Conservation (phyloP, 2,113 vertebrate species). For the Ammodramus savannarum region DNA sequence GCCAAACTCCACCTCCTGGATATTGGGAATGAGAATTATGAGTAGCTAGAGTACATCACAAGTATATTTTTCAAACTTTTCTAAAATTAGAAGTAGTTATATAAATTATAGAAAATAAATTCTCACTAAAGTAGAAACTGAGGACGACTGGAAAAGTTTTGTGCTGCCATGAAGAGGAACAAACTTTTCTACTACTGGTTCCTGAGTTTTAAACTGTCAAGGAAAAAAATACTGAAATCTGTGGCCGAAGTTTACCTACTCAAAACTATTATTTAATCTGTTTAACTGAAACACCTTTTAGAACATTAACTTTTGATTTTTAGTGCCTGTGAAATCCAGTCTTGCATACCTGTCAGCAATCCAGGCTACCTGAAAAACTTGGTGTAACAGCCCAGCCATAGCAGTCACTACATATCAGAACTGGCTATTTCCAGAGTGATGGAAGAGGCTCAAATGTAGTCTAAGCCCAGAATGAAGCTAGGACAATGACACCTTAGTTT, state of each 20-base stretch:
- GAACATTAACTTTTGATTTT: neutral
- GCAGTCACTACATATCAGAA: neutral
- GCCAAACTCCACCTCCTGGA: neutral
- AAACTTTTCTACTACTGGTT: neutral
- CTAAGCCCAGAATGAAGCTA: neutral
- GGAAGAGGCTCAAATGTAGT: neutral
- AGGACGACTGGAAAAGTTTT: fast-evolving
- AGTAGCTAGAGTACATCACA: neutral
- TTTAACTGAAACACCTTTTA: neutral
- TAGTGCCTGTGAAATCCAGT: neutral
- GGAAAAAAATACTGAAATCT: neutral
- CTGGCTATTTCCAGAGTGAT: neutral
- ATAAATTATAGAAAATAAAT: neutral
- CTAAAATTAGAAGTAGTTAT: neutral
- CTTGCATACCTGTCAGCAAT: neutral
- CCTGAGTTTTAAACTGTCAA: neutral
- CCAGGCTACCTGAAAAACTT: neutral
- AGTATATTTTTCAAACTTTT: neutral
- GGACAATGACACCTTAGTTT: neutral
- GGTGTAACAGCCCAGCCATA: neutral
- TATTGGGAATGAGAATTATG: neutral
- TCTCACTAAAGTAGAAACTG: neutral
- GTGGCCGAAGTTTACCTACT: neutral
- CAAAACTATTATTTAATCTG: neutral
- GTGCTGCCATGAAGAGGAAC: neutral